Evolutionary conservation across 2,797 vertebrate species (phyloP).

Genomic region (Cyclura pinguis): DNA sequence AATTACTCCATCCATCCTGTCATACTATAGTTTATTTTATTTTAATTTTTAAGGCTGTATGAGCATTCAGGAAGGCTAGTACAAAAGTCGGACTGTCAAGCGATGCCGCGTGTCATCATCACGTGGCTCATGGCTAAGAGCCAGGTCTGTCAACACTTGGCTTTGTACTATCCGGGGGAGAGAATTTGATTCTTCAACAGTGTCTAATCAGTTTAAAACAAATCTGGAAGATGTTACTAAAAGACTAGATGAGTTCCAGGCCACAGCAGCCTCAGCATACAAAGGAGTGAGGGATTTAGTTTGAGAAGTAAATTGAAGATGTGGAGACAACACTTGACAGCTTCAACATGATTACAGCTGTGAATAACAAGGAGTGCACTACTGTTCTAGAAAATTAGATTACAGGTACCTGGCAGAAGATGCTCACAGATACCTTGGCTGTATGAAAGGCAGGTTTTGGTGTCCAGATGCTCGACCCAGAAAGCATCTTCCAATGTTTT

Average conservation of each 20-base stretch:
- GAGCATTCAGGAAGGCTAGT: constrained; percentile 64
- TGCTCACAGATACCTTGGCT: background rate
- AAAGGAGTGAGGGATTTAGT: constrained; percentile 75
- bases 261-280: constrained; percentile 69
- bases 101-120: constrained; percentile 68
- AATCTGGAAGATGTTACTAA: constrained; percentile 85
- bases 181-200: constrained; percentile 82
- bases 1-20: constrained; percentile 53
- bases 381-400: constrained; percentile 62
- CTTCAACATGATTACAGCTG: constrained; percentile 66
- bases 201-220: constrained; percentile 83
- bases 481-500: constrained; percentile 23
- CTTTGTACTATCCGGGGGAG: constrained; percentile 80
- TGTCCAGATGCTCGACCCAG: background rate
- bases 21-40: constrained; percentile 48
- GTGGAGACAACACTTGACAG: constrained; percentile 73
- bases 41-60: constrained; percentile 30
- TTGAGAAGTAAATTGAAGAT: constrained; percentile 75
- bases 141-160: constrained; percentile 81
- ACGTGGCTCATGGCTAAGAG: constrained; percentile 73
- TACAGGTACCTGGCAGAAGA: constrained; percentile 50
- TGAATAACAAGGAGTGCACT: constrained; percentile 59
- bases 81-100: constrained; percentile 63
- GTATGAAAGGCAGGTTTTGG: background rate
- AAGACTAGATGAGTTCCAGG: constrained; percentile 83